phyloP scores from a whole-genome alignment of 2,888 invertebrate genomes.

The Nipponacmea schrenckii region DNA sequence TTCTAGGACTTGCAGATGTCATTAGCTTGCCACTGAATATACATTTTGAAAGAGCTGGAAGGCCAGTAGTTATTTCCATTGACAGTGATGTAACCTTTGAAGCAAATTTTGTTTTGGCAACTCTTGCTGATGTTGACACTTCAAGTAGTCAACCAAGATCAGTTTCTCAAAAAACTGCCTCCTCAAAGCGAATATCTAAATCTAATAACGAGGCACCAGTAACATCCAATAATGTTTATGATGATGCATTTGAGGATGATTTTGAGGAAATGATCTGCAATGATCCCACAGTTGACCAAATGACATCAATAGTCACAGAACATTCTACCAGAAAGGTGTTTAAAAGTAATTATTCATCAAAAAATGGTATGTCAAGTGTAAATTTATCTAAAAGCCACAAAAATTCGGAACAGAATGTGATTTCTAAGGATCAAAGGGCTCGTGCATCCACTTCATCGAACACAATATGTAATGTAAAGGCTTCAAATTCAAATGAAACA shows the following conservation, averaged over 20 bases:
- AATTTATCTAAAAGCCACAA: too few relatives aligned
- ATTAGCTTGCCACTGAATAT: conserved; percentile 77
- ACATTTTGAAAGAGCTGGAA: conserved; percentile 82
- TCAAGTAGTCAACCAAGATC: conserved; percentile 31
- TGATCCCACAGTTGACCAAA: conserved; percentile 28
- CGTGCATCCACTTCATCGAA: too few relatives aligned
- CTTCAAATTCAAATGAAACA: conserved; percentile 10
- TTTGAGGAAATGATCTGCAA: conserved; percentile 39
- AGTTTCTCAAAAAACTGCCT: conserved; percentile 15
- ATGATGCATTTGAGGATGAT: conserved; percentile 43
- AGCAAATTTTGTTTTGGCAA: conserved; percentile 83
- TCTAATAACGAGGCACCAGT: too few relatives aligned
- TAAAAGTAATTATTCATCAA: too few relatives aligned
- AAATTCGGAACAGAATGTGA: too few relatives aligned
- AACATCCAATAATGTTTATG: background rate
- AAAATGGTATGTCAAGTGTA: too few relatives aligned
- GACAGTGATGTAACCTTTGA: conserved; percentile 81
- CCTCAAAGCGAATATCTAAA: too few relatives aligned
- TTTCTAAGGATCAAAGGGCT: too few relatives aligned
- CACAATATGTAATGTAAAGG: too few relatives aligned
- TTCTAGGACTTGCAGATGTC: conserved; percentile 82
- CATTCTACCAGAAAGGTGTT: conserved; percentile 11
- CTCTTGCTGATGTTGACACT: conserved; percentile 72
- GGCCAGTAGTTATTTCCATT: conserved; percentile 82
- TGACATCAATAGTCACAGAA: conserved; percentile 24